A percentile compares a stretch with the other conserved stretches of the same genome.
Evolutionary conservation across 2,888 invertebrate species (phyloP).

Genomic region (Frankliniella fusca): DNA sequence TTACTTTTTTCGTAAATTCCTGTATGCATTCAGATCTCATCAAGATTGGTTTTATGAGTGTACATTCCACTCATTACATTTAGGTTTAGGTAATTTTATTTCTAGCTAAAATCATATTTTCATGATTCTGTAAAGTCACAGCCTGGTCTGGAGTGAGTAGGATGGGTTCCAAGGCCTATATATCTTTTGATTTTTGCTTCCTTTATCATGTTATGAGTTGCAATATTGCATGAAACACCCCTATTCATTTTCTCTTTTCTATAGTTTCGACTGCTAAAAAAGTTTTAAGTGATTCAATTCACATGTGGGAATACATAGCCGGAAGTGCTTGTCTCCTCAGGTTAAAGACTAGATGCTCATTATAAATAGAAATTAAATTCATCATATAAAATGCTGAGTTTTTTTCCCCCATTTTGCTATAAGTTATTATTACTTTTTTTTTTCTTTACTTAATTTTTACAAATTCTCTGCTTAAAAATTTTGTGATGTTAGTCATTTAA

Average conservation of each 20-base stretch:
- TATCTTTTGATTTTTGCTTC: not conserved
- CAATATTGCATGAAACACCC: not conserved
- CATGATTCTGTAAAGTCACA: not conserved
- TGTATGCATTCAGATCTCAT: slow-evolving; percentile 17
- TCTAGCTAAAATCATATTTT: not conserved
- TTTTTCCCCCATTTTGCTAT: not conserved
- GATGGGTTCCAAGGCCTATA: slow-evolving; percentile 4
- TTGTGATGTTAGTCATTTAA: not conserved
- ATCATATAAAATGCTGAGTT: not conserved
- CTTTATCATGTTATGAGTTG: no score
- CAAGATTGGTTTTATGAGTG: slow-evolving; percentile 1
- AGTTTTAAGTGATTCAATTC: no score
- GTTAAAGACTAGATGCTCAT: no score
- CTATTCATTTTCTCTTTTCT: not conserved
- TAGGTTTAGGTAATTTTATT: slow-evolving; percentile 4
- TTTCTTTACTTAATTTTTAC: not conserved
- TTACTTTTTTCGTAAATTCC: not conserved
- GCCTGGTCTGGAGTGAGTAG: not conserved
- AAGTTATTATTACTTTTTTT: not conserved
- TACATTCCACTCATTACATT: slow-evolving; percentile 11
- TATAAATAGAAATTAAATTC: not conserved
- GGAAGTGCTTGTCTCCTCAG: no score
- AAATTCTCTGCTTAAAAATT: not conserved
- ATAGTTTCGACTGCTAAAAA: no score
- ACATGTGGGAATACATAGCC: no score